phyloP scores from a whole-genome alignment of 2,888 invertebrate species.

The Charanyca ferruginea region DNA sequence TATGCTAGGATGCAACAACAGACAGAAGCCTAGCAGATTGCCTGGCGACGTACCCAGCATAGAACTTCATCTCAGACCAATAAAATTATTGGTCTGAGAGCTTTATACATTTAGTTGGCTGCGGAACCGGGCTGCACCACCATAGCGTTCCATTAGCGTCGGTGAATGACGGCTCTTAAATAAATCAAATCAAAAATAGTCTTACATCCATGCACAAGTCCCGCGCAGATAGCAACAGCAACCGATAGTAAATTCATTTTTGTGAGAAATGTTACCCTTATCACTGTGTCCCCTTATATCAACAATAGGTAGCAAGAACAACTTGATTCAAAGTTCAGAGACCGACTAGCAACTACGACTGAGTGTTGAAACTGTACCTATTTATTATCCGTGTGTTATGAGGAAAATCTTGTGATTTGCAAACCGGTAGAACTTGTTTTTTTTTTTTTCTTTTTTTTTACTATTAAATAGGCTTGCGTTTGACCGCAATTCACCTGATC shows the following conservation, averaged over 20 bases:
- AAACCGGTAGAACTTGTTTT: conserved; percentile 8
- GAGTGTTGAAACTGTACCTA: not conserved
- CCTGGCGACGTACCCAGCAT: too few relatives aligned
- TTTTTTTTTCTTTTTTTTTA: too few relatives aligned
- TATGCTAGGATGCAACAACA: too few relatives aligned
- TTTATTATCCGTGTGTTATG: conserved; percentile 8
- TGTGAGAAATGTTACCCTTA: not conserved
- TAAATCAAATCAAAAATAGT: not conserved
- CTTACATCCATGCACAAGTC: not conserved
- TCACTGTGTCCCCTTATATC: not conserved
- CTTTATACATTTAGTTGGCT: too few relatives aligned
- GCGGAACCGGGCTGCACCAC: too few relatives aligned
- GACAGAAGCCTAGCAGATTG: too few relatives aligned
- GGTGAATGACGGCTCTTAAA: too few relatives aligned
- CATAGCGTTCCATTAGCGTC: too few relatives aligned
- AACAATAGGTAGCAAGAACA: not conserved
- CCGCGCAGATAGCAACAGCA: not conserved
- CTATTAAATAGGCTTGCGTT: too few relatives aligned
- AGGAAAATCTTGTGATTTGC: conserved; percentile 12
- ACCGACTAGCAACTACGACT: not conserved
- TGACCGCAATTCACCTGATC: too few relatives aligned
- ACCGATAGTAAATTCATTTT: not conserved
- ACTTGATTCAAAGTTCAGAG: not conserved
- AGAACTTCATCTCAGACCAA: too few relatives aligned
- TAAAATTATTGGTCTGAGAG: too few relatives aligned